Percentiles rank a stretch among this genome's conserved stretches.
These are phyloP conservation scores for Stylophora pistillata DNA, from an alignment of 64 coral and sea anemone genomes.

Conservation along the genomic window DNA sequence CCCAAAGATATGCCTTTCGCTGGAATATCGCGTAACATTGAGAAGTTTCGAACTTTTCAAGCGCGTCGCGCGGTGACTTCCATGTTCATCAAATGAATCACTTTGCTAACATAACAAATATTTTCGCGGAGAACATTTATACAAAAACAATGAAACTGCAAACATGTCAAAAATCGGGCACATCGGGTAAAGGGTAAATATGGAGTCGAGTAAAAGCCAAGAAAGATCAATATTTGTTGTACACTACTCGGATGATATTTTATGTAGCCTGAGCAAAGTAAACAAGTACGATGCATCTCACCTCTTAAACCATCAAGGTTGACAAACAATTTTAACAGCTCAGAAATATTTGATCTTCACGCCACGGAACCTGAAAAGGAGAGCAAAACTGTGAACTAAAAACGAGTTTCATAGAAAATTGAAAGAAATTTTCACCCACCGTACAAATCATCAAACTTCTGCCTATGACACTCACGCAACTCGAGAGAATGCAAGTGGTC, in stretches of 20 bases:
- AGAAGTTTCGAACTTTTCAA: not conserved
- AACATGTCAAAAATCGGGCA: not conserved
- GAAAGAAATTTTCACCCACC: not conserved
- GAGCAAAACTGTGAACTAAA: not conserved
- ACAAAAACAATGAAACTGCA: constrained; percentile 1
- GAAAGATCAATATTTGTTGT: constrained; percentile 36
- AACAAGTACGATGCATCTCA: constrained; percentile 6
- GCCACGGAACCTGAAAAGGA: not conserved
- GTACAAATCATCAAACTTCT: not conserved
- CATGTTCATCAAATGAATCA: not conserved
- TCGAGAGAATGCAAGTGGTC: not conserved
- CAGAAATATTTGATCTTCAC: constrained; percentile 12
- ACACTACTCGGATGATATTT: constrained; percentile 17
- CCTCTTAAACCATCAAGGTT: constrained; percentile 27
- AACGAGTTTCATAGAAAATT: not conserved
- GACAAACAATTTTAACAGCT: constrained; percentile 12
- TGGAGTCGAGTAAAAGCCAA: not conserved
- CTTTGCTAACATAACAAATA: not conserved
- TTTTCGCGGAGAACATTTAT: not conserved
- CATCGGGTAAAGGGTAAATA: not conserved
- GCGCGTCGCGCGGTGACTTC: not conserved
- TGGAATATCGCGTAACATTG: not conserved
- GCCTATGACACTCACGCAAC: not conserved
- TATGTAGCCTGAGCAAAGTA: constrained; percentile 22
- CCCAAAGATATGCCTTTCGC: not conserved